A percentile compares a stretch with the other conserved stretches of the same genome.
Evolutionary conservation across 2,797 vertebrate genomes (phyloP).

Genomic region (Epinephelus awoara): DNA sequence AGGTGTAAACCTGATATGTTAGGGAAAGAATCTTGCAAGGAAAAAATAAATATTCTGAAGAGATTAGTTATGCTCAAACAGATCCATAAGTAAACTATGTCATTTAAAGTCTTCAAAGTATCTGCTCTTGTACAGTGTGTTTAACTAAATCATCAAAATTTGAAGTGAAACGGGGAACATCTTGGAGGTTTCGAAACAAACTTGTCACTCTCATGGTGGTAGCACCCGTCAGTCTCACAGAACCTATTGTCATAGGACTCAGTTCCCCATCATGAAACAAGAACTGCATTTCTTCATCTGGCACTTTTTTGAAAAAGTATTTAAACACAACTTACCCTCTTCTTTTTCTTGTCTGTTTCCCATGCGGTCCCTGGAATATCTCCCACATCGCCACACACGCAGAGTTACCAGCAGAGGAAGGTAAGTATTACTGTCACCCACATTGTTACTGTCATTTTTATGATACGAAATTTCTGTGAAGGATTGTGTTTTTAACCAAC

Average conservation of each 20-base stretch:
- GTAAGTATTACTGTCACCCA: slow-evolving; percentile 79
- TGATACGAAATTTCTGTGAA: background rate
- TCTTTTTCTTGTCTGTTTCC: slow-evolving; percentile 39
- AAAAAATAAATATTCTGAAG: background rate
- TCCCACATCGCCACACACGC: slow-evolving; percentile 63
- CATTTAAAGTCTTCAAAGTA: background rate
- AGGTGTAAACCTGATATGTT: background rate
- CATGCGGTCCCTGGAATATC: slow-evolving; percentile 70
- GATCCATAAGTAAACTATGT: background rate
- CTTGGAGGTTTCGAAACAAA: background rate
- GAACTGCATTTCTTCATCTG: slow-evolving; percentile 8
- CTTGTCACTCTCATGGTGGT: background rate
- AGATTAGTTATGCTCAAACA: background rate
- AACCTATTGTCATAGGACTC: background rate
- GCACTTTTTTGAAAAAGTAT: background rate
- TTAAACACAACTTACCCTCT: background rate
- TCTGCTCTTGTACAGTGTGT: background rate
- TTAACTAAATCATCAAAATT: slow-evolving; percentile 7
- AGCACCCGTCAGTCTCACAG: background rate
- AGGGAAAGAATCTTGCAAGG: background rate
- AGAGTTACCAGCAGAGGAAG: slow-evolving; percentile 98
- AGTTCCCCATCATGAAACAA: slow-evolving; percentile 22
- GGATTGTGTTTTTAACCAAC: slow-evolving; percentile 15
- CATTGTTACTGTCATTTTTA: background rate
- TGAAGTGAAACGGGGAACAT: slow-evolving; percentile 5